Percentiles rank a stretch among this genome's conserved stretches.
These are phyloP conservation scores for Hippocampus zosterae DNA, from an alignment of 2,113 vertebrate species.

Conservation along the genomic window DNA sequence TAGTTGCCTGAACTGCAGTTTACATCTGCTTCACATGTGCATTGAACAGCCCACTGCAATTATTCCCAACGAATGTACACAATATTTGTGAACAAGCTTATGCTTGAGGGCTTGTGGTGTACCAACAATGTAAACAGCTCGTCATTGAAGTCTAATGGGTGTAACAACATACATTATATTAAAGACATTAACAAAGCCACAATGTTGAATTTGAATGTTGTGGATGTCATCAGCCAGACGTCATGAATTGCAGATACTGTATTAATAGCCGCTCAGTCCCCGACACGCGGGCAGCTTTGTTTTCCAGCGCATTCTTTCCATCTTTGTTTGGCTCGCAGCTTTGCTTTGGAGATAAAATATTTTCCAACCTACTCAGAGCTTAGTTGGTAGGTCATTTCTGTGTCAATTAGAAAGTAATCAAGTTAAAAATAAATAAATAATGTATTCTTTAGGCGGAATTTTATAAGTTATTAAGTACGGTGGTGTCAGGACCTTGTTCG, in stretches of 20 bases:
- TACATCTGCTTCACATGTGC: too few relatives aligned
- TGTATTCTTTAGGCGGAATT: too few relatives aligned
- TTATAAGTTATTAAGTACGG: neutral
- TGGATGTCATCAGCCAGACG: neutral
- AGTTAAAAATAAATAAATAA: neutral
- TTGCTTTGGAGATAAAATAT: constrained; percentile 31
- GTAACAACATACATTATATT: neutral
- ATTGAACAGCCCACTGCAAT: too few relatives aligned
- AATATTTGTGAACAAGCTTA: neutral
- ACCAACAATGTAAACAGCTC: neutral
- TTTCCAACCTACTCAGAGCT: constrained; percentile 2
- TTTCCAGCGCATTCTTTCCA: constrained; percentile 71
- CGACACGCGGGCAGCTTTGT: constrained; percentile 49
- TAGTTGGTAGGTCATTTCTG: neutral
- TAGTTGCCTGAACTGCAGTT: too few relatives aligned
- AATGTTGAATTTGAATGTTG: neutral
- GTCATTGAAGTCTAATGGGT: neutral
- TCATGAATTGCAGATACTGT: constrained; percentile 6
- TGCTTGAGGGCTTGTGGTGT: neutral
- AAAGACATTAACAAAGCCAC: neutral
- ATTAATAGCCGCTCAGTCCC: constrained; percentile 66
- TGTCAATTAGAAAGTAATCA: neutral
- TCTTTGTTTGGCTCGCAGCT: constrained; percentile 53
- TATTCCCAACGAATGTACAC: neutral
- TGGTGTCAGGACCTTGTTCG: neutral